Evolutionary conservation across 92 coral and sea anemone species (phyloP), one percentile per base, ranked within the genome.

Genomic region (Parazoanthus atlanticus): DNA sequence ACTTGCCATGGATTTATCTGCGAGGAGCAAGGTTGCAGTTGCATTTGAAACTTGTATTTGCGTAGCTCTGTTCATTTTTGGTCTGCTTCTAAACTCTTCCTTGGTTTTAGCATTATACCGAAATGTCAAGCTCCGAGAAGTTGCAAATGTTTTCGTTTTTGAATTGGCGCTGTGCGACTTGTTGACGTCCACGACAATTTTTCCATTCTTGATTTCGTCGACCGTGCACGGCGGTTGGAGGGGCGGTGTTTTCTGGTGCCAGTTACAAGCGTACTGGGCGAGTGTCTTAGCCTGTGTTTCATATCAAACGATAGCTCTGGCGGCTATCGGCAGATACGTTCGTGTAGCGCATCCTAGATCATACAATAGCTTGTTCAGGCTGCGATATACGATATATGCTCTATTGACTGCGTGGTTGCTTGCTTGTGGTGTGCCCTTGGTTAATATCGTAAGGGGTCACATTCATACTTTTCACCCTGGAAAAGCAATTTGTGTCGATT

Each of bases 281-380:
- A 26, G 64, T 26, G 87, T 43, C 13, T 36, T 84, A n/a, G 29
- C 38, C 77, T 29, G 28, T 13, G 87, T 69, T 70, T 84, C 65
- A 0, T 72, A 70, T 71, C 87, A 70, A 43, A 84, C 87, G 8
- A 28, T 84, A 12, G 78, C 87, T 9, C 28, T 84, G 16, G 49
- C 87, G 23, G 87, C 87, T 21, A 46, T 71, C 65, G 70, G 67
- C 67, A 84, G 87, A 84, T 84, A 84, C 30, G 29, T 84, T 28
- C 54, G 78, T 46, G 66, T 84, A 41, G 29, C 43, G 65, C 87
- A 84, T 70, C 87, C 78, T 17, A 46, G 32, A 43, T 71, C 78
- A 29, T 84, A 71, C 78, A 29, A 84, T 84, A 84, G 28, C 26
- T 84, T 41, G 52, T 84, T 84, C 65, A 71, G 78, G 67, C 87